Percentiles rank a stretch among this genome's conserved stretches.
phyloP scores from a whole-genome alignment of 2,797 vertebrate species.

The Dendrocincla tyrannina region DNA sequence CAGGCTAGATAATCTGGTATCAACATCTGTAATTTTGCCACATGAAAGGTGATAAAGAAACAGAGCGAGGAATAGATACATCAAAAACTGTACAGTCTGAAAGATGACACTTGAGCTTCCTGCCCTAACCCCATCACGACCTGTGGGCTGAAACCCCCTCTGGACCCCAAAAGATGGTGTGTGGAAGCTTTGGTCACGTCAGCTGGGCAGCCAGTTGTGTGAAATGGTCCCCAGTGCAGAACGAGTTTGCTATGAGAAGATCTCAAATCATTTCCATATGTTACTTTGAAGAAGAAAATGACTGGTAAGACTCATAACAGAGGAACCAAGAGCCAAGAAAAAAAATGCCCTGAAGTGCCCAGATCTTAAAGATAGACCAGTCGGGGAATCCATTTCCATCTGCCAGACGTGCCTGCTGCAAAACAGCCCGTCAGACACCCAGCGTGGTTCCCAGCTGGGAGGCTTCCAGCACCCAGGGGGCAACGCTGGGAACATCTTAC shows the following conservation, averaged over 20 bases:
- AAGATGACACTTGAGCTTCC: constrained; percentile 79
- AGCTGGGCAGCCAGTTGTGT: constrained; percentile 80
- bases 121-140: constrained; percentile 76
- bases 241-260: constrained; percentile 83
- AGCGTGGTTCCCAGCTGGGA: not conserved
- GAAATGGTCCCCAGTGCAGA: constrained; percentile 81
- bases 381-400: not conserved
- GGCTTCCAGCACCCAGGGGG: not conserved
- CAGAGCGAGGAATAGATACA: not conserved
- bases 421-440: not conserved
- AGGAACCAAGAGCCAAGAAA: not conserved
- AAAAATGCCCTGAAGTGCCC: constrained; percentile 38
- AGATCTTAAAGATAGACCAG: constrained; percentile 35
- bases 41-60: not conserved
- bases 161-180: constrained; percentile 72
- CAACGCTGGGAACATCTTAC: not conserved
- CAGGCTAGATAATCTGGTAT: not conserved
- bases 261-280: constrained; percentile 86
- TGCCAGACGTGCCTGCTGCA: constrained; percentile 10
- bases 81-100: not conserved
- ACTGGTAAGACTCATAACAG: constrained; percentile 74
- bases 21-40: not conserved
- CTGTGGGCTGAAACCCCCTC: constrained; percentile 78
- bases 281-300: constrained; percentile 85
- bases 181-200: constrained; percentile 79